A percentile compares a stretch with the other conserved stretches of the same genome.
Evolutionary conservation across 2,113 vertebrate species (phyloP).

Genomic region (Centropristis striata): DNA sequence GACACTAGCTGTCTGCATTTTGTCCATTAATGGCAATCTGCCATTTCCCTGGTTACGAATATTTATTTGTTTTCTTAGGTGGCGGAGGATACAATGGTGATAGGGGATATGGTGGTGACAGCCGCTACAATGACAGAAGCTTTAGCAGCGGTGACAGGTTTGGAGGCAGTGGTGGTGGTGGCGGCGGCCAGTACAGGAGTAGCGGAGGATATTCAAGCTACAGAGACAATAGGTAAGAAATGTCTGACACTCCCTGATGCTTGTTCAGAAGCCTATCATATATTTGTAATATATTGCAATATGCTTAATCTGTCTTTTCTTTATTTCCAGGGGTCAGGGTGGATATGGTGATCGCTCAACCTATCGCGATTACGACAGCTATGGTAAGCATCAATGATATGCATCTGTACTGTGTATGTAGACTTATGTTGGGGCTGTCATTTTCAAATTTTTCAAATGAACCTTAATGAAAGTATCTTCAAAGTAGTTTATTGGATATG

Average conservation of each 20-base stretch:
- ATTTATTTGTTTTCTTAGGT: background rate
- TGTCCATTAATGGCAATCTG: no score
- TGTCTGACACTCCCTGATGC: no score
- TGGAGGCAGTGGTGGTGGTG: slow-evolving; percentile 62
- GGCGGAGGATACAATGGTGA: slow-evolving; percentile 84
- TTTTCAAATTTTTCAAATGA: background rate
- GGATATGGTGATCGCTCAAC: slow-evolving; percentile 91
- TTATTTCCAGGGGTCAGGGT: slow-evolving; percentile 89
- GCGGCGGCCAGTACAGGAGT: slow-evolving; percentile 78
- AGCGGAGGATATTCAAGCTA: slow-evolving; percentile 53
- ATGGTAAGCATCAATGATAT: slow-evolving; percentile 87
- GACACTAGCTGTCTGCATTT: slow-evolving; percentile 43
- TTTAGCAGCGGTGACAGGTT: slow-evolving; percentile 79
- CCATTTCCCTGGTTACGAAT: no score
- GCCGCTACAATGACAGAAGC: slow-evolving; percentile 75
- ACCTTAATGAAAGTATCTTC: background rate
- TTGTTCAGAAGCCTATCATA: background rate
- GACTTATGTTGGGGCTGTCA: slow-evolving; percentile 72
- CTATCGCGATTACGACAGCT: slow-evolving; percentile 98
- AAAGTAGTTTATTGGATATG: background rate
- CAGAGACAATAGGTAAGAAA: slow-evolving; percentile 79
- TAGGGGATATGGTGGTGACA: slow-evolving; percentile 84
- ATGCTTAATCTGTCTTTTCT: background rate
- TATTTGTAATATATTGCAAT: background rate
- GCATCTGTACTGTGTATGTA: slow-evolving; percentile 15